Conservation (phyloP, 2,113 vertebrate genomes). For the Tragelaphus imberbis region DNA sequence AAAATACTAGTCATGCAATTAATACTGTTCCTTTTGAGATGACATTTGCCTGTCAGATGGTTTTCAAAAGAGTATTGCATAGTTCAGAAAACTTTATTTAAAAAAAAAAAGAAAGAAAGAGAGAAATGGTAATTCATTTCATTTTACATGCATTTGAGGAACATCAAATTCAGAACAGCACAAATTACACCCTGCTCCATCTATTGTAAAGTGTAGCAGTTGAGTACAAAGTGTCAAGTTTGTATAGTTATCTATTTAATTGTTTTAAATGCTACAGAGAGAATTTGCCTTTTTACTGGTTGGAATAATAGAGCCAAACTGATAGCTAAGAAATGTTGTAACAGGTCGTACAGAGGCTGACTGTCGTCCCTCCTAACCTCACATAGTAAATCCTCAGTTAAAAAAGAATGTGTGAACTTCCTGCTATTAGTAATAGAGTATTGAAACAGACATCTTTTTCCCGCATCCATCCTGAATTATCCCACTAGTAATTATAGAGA, state of each 20-base stretch:
- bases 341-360: not conserved
- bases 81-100: not conserved
- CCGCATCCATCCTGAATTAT: not conserved
- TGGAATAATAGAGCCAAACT: not conserved
- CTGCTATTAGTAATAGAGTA: not conserved
- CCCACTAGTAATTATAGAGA: not conserved
- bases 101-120: not conserved
- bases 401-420: not conserved
- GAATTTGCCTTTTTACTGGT: not conserved
- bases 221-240: not conserved
- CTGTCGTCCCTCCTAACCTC: not conserved
- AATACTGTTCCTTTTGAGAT: not conserved
- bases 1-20: not conserved
- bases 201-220: not conserved
- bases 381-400: not conserved
- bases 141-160: not conserved
- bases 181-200: not conserved
- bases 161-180: not conserved
- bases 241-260: not conserved
- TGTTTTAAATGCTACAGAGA: constrained; percentile 13
- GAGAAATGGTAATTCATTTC: not conserved
- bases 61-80: not conserved
- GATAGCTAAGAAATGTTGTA: not conserved
- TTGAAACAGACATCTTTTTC: not conserved
- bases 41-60: not conserved